These are phyloP conservation scores for Parauchenoglanis ngamensis DNA, from an alignment of 2,797 vertebrate species.

Conservation along the genomic window DNA sequence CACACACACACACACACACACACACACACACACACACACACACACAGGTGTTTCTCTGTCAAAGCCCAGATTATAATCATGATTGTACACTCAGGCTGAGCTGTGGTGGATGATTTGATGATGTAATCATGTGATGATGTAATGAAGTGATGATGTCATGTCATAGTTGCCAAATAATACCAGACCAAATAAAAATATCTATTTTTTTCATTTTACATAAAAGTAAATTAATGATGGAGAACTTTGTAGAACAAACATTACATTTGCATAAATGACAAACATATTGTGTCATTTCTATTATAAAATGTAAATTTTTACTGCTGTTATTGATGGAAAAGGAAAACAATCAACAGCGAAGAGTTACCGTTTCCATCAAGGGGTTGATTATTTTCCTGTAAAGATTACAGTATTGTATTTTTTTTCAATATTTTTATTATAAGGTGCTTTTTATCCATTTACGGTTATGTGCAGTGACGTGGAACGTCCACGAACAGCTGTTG, in stretches of 20 bases:
- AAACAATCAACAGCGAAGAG: neutral
- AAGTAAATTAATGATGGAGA: too few species aligned
- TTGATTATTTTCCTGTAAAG: neutral
- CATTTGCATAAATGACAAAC: neutral
- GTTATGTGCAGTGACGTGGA: neutral
- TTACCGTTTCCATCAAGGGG: neutral
- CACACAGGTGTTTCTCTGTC: neutral
- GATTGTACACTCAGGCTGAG: neutral
- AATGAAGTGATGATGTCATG: neutral
- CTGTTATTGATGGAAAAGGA: too few species aligned
- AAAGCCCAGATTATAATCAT: neutral
- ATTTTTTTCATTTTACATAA: too few species aligned
- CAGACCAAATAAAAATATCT: too few species aligned
- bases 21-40: conserved; percentile 7
- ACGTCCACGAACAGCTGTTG: neutral
- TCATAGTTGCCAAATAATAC: neutral
- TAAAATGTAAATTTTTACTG: too few species aligned
- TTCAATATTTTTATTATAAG: neutral
- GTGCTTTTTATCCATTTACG: neutral
- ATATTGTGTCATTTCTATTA: too few species aligned
- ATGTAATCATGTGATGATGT: neutral
- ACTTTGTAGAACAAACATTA: too few species aligned
- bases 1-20: conserved; percentile 33
- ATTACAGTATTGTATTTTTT: neutral
- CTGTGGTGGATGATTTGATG: neutral